phyloP scores from a whole-genome alignment of 2,888 invertebrate species.

The Erebia aethiops region DNA sequence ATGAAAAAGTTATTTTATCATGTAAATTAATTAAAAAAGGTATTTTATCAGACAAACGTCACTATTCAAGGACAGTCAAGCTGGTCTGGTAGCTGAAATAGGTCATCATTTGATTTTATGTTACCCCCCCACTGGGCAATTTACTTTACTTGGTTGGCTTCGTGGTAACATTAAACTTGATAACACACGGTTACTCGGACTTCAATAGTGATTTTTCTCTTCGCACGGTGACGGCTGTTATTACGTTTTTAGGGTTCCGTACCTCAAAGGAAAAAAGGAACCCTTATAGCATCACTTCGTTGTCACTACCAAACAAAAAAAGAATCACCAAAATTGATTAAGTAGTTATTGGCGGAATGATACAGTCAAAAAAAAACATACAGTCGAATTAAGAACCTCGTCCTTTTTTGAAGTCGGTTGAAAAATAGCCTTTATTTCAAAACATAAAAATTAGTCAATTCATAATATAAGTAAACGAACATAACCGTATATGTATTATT shows the following conservation, averaged over 20 bases:
- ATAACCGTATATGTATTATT: no score
- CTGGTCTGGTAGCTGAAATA: conserved; percentile 68
- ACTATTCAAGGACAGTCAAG: conserved; percentile 46
- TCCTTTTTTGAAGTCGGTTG: no score
- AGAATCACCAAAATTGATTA: no score
- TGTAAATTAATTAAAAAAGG: not conserved
- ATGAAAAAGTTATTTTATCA: not conserved
- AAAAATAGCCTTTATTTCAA: no score
- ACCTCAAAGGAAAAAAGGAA: no score
- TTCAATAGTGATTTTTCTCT: conserved; percentile 7
- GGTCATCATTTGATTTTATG: conserved; percentile 70
- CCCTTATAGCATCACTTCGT: no score
- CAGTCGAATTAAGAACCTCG: no score
- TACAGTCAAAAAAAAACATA: no score
- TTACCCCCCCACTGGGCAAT: conserved; percentile 54
- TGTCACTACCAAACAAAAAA: no score
- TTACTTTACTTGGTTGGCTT: conserved; percentile 12
- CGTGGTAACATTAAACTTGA: conserved; percentile 9
- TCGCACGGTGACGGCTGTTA: not conserved
- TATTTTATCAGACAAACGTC: conserved; percentile 37
- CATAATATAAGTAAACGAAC: no score
- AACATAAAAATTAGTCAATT: no score
- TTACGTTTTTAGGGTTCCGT: not conserved
- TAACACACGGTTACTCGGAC: not conserved
- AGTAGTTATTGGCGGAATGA: no score